Conservation (phyloP, 2,113 vertebrate genomes). For the Ageneiosus marmoratus region DNA sequence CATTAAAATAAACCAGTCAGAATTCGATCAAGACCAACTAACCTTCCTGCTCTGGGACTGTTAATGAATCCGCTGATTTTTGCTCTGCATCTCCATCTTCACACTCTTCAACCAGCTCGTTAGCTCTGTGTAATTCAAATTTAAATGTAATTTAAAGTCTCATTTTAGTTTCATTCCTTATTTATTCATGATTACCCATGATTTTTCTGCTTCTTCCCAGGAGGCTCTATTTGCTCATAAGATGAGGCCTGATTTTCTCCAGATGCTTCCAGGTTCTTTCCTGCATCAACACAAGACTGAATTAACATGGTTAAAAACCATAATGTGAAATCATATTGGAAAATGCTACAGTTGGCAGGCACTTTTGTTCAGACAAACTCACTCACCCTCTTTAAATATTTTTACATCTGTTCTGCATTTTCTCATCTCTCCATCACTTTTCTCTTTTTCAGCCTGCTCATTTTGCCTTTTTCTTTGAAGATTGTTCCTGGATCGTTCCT, state of each 20-base stretch:
- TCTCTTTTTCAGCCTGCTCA: constrained; percentile 48
- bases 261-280: constrained; percentile 14
- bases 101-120: constrained; percentile 9
- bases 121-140: constrained; percentile 31
- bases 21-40: neutral
- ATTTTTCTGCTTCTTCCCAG: constrained; percentile 47
- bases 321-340: neutral
- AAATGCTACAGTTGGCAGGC: too few species aligned
- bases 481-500: constrained; percentile 58
- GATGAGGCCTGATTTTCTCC: constrained; percentile 8
- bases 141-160: neutral
- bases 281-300: constrained; percentile 4
- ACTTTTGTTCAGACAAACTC: neutral
- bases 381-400: constrained; percentile 23
- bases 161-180: neutral
- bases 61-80: constrained; percentile 9
- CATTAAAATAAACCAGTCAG: neutral
- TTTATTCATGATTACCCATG: constrained; percentile 40
- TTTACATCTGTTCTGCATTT: constrained; percentile 25
- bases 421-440: constrained; percentile 55
- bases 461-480: constrained; percentile 73
- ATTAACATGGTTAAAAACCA: constrained; percentile 2
- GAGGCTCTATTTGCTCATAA: constrained; percentile 43
- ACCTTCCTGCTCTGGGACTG: constrained; percentile 39
- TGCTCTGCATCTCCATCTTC: constrained; percentile 5